A percentile compares a stretch with the other conserved stretches of the same genome.
phyloP scores from a whole-genome alignment of 2,797 vertebrate genomes.

The Eulemur coronatus region DNA sequence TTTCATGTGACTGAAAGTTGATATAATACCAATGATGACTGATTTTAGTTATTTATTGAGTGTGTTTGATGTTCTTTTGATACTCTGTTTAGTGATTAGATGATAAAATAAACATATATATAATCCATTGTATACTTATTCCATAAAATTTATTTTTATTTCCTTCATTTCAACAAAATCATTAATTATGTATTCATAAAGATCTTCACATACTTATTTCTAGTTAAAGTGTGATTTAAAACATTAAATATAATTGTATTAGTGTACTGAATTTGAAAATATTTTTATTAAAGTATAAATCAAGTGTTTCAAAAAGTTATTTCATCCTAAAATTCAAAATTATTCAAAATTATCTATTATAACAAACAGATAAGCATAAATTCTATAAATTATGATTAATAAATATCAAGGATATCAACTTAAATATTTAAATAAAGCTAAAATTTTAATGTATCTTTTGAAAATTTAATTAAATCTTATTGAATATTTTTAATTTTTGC shows the following conservation, averaged over 20 bases:
- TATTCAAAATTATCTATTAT: neutral
- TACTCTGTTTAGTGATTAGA: neutral
- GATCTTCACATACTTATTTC: neutral
- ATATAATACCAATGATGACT: neutral
- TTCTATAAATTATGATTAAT: neutral
- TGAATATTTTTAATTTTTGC: slow-evolving; percentile 20
- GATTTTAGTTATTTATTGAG: neutral
- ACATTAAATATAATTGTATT: neutral
- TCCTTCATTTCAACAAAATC: neutral
- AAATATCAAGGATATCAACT: neutral
- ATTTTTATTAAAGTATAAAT: neutral
- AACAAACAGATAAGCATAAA: neutral
- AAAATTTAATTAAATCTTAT: neutral
- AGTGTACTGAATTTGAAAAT: neutral
- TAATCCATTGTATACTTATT: neutral
- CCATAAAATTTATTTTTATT: neutral
- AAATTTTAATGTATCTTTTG: neutral
- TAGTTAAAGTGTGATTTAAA: neutral
- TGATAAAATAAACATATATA: neutral
- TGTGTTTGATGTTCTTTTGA: neutral
- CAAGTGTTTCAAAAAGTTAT: neutral
- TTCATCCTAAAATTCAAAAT: neutral
- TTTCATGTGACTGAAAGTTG: neutral
- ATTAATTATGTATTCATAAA: neutral
- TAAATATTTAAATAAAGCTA: neutral